These are phyloP conservation scores for Pyralis farinalis DNA, from an alignment of 2,888 invertebrate genomes.

Conservation along the genomic window DNA sequence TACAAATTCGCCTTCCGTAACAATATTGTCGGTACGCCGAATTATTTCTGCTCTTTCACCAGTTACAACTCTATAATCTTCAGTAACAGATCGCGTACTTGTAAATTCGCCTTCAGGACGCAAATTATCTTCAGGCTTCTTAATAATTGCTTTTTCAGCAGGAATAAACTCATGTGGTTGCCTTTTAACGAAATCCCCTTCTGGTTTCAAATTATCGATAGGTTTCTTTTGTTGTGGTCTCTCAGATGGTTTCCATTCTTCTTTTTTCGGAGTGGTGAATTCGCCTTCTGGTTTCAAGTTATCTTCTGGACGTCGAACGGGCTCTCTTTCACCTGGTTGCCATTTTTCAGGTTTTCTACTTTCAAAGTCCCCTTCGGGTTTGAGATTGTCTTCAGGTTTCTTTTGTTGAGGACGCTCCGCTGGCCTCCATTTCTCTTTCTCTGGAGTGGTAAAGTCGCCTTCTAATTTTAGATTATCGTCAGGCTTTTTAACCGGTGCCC, in stretches of 20 bases:
- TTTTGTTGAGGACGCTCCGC: conserved; percentile 72
- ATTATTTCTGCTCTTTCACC: conserved; percentile 85
- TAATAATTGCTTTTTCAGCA: conserved; percentile 60
- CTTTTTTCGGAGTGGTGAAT: conserved; percentile 41
- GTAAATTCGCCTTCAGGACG: conserved; percentile 81
- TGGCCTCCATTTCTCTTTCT: conserved; percentile 62
- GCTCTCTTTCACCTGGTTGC: conserved; percentile 45
- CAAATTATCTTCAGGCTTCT: conserved; percentile 60
- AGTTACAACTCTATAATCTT: conserved; percentile 81
- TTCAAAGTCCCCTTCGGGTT: conserved; percentile 80
- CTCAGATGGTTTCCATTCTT: conserved; percentile 63
- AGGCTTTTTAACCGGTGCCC: conserved; percentile 53
- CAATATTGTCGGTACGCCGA: conserved; percentile 84
- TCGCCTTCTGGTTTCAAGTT: conserved; percentile 55
- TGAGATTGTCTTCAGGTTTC: conserved; percentile 81
- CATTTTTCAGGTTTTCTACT: conserved; percentile 36
- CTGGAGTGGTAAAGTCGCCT: conserved; percentile 62
- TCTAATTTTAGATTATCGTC: conserved; percentile 75
- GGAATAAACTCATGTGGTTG: conserved; percentile 51
- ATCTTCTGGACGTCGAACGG: conserved; percentile 64
- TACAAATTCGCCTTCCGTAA: conserved; percentile 83
- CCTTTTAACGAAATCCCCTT: conserved; percentile 73
- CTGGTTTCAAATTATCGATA: conserved; percentile 72
- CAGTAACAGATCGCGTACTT: conserved; percentile 68
- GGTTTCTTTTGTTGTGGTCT: conserved; percentile 51